phyloP scores from a whole-genome alignment of 2,888 invertebrate genomes.

The Tortrix viridana region DNA sequence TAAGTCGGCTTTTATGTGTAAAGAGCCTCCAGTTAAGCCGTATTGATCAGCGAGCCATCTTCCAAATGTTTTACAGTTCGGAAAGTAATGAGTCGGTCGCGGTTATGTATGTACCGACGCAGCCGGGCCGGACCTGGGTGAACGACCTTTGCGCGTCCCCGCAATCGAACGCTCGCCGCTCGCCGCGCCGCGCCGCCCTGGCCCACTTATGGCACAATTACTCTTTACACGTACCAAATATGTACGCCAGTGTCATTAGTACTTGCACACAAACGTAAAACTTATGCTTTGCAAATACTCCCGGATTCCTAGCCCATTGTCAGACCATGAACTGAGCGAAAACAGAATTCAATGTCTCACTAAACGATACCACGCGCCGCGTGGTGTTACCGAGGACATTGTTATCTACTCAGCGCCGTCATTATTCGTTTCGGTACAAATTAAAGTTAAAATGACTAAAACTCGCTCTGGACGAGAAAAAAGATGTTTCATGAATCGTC shows the following conservation, averaged over 20 bases:
- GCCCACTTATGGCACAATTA: constrained; percentile 42
- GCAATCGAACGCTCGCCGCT: constrained; percentile 66
- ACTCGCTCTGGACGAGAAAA: constrained; percentile 12
- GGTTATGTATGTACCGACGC: constrained; percentile 44
- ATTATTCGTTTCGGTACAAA: background rate
- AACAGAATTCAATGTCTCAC: background rate
- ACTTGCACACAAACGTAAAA: constrained; percentile 23
- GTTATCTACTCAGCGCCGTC: too few species aligned
- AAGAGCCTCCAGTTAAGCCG: constrained; percentile 35
- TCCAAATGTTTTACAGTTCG: constrained; percentile 40
- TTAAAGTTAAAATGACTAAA: background rate
- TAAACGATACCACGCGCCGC: constrained; percentile 3
- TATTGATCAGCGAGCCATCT: constrained; percentile 47
- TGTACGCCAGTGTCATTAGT: constrained; percentile 32
- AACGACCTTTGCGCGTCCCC: constrained; percentile 78
- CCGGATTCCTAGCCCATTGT: too few species aligned
- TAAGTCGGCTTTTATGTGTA: constrained; percentile 14
- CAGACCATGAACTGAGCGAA: too few species aligned
- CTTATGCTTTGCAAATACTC: background rate
- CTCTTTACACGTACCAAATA: constrained; percentile 38
- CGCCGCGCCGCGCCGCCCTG: constrained; percentile 53
- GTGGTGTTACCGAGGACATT: too few species aligned
- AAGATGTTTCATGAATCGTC: constrained; percentile 19
- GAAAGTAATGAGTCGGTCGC: constrained; percentile 40
- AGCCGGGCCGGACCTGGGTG: constrained; percentile 61